Conservation (phyloP, 1,140 invertebrate species). For the Carcinoscorpius rotundicauda region DNA sequence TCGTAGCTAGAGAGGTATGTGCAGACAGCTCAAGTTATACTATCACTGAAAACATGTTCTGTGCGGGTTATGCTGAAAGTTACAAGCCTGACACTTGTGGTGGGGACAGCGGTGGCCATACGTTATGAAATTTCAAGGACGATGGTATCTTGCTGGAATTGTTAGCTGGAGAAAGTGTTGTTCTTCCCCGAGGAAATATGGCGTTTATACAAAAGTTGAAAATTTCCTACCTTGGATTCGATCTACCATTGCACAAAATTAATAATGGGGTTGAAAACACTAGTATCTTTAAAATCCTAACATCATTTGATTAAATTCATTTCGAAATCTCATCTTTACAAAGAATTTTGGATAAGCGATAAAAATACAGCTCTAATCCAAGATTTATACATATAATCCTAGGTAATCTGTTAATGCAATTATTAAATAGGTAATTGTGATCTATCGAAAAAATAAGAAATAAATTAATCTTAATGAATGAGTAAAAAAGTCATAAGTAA, state of each 20-base stretch:
- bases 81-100: conserved; percentile 59
- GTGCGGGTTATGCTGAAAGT: conserved; percentile 23
- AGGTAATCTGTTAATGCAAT: no score
- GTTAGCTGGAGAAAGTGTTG: conserved; percentile 70
- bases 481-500: no score
- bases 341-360: no score
- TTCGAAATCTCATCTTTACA: no score
- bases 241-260: conserved; percentile 1
- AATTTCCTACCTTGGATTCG: conserved; percentile 26
- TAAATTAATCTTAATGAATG: no score
- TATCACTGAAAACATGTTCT: conserved; percentile 33
- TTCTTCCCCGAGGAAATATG: conserved; percentile 26
- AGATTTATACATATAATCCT: no score
- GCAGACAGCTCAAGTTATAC: conserved; percentile 11
- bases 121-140: conserved; percentile 65
- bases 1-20: conserved; percentile 12
- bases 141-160: conserved; percentile 82
- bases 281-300: no score
- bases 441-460: no score
- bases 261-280: not conserved
- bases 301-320: no score
- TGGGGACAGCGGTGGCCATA: conserved; percentile 84
- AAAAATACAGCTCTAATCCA: no score
- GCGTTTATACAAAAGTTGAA: conserved; percentile 30
- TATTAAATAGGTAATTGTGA: no score